Conservation (phyloP, 2,888 invertebrate species). For the Conistra vaccinii region DNA sequence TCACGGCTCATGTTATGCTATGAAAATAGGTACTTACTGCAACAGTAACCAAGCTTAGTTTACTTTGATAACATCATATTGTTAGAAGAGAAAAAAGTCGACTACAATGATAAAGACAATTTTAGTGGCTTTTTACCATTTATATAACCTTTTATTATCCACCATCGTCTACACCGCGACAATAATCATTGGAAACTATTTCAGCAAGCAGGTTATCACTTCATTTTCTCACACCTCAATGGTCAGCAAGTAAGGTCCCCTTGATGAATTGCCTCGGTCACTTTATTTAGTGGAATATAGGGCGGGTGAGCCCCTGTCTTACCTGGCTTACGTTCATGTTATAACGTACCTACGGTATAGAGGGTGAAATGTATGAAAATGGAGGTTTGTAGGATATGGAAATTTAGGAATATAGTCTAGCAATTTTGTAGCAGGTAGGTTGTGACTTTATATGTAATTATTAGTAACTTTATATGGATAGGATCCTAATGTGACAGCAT, state of each 20-base stretch:
- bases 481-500: background rate
- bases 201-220: conserved; percentile 1
- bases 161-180: background rate
- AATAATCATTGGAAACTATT: background rate
- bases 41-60: background rate
- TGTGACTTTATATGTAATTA: no score
- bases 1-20: background rate
- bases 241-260: conserved; percentile 50
- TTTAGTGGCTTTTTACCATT: background rate
- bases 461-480: no score
- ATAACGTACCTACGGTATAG: conserved; percentile 9
- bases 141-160: background rate
- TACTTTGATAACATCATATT: background rate
- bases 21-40: background rate
- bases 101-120: no score
- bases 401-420: background rate
- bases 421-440: background rate
- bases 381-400: background rate
- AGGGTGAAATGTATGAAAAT: conserved; percentile 35
- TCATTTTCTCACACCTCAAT: conserved; percentile 25
- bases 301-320: conserved; percentile 48
- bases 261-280: conserved; percentile 67
- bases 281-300: conserved; percentile 64
- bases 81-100: no score
- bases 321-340: conserved; percentile 45